Percentiles rank a stretch among this genome's conserved stretches.
Evolutionary conservation across 2,113 vertebrate genomes (phyloP).

Genomic region (Lynx canadensis): DNA sequence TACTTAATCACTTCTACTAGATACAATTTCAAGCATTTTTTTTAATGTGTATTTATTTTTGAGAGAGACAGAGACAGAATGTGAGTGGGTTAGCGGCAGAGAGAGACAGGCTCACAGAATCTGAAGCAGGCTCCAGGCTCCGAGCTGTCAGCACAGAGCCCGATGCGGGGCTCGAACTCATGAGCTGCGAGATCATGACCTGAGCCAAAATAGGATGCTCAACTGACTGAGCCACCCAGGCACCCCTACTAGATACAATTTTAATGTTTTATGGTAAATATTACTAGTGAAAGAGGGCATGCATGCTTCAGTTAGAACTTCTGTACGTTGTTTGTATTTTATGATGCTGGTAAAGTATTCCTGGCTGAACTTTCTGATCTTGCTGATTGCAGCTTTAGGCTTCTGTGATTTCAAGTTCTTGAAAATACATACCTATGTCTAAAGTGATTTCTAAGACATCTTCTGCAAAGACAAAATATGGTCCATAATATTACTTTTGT

Average conservation of each 20-base stretch:
- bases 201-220: too few species aligned
- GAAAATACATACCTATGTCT: slow-evolving; percentile 63
- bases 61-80: too few species aligned
- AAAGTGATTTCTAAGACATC: slow-evolving; percentile 47
- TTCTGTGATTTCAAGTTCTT: slow-evolving; percentile 64
- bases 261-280: not conserved
- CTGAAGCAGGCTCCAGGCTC: too few species aligned
- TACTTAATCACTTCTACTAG: not conserved
- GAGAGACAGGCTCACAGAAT: too few species aligned
- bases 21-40: not conserved
- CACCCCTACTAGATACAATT: not conserved
- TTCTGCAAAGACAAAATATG: slow-evolving; percentile 68
- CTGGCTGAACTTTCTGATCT: slow-evolving; percentile 33
- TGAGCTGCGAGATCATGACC: too few species aligned
- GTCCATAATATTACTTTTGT: slow-evolving; percentile 31
- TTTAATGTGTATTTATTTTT: too few species aligned
- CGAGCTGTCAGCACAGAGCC: too few species aligned
- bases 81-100: too few species aligned
- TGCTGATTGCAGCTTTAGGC: slow-evolving; percentile 53
- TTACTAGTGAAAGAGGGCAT: not conserved
- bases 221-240: too few species aligned
- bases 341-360: not conserved
- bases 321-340: not conserved
- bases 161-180: too few species aligned
- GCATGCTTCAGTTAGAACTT: not conserved